phyloP scores from a whole-genome alignment of 2,888 invertebrate species.

The Morpho helenor region DNA sequence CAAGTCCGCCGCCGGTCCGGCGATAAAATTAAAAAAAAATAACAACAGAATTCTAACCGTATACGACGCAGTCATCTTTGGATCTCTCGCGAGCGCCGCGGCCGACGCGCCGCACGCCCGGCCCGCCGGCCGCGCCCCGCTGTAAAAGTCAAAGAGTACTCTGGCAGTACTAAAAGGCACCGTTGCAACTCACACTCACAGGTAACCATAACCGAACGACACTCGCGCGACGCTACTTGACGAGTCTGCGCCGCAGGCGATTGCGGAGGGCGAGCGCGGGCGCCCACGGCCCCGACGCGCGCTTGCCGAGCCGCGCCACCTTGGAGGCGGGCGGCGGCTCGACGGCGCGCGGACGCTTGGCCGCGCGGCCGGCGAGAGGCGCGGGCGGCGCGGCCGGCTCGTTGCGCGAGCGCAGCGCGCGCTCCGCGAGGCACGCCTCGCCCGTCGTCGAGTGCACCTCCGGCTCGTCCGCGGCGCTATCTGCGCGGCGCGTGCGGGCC shows the following conservation, averaged over 20 bases:
- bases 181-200: conserved; percentile 39
- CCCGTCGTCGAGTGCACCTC: conserved; percentile 56
- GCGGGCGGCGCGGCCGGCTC: conserved; percentile 29
- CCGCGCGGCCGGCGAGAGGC: conserved; percentile 23
- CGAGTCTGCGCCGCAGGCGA: conserved; percentile 63
- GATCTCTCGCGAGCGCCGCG: conserved; percentile 42
- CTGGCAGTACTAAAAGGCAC: conserved; percentile 55
- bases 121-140: conserved; percentile 25
- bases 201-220: conserved; percentile 36
- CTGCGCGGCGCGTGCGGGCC: conserved; percentile 39
- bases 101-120: conserved; percentile 26
- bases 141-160: conserved; percentile 44
- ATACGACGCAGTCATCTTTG: conserved; percentile 67
- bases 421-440: conserved; percentile 33
- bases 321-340: conserved; percentile 39
- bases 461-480: conserved; percentile 35
- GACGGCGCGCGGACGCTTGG: conserved; percentile 42
- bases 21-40: conserved; percentile 39
- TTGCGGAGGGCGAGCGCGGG: conserved; percentile 62
- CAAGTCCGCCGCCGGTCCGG: conserved; percentile 30
- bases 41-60: conserved; percentile 62
- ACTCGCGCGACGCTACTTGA: conserved; percentile 47
- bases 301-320: conserved; percentile 35
- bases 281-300: conserved; percentile 53
- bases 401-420: conserved; percentile 39